Percentiles rank a stretch among this genome's conserved stretches.
phyloP scores from a whole-genome alignment of 2,797 vertebrate genomes.

The Helarctos malayanus region DNA sequence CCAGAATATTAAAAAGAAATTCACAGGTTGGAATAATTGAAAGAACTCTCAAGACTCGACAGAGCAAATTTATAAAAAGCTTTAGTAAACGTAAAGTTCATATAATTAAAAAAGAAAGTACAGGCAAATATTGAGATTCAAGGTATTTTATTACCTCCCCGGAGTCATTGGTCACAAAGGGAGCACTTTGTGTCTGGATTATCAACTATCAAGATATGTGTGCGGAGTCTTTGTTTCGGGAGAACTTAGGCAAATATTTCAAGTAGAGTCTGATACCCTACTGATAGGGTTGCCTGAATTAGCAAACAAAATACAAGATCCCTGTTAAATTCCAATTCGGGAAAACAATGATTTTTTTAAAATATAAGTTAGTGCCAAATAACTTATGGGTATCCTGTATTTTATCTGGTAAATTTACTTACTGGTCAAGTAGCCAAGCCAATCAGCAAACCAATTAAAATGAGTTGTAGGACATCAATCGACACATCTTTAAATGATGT shows the following conservation, averaged over 20 bases:
- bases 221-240: neutral
- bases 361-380: neutral
- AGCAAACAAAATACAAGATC: neutral
- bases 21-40: neutral
- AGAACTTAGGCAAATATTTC: neutral
- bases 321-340: neutral
- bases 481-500: neutral
- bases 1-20: neutral
- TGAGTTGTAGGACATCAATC: neutral
- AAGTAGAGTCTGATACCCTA: neutral
- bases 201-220: neutral
- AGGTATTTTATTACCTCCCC: neutral
- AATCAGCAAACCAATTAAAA: neutral
- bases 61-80: neutral
- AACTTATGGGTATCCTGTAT: neutral
- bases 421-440: neutral
- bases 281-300: neutral
- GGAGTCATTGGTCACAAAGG: neutral
- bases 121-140: neutral
- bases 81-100: neutral
- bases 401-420: neutral
- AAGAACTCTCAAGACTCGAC: neutral
- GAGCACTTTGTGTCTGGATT: neutral
- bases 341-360: neutral
- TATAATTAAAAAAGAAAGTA: neutral